phyloP scores from a whole-genome alignment of 2,797 vertebrate species.

The Anabacerthia variegaticeps region DNA sequence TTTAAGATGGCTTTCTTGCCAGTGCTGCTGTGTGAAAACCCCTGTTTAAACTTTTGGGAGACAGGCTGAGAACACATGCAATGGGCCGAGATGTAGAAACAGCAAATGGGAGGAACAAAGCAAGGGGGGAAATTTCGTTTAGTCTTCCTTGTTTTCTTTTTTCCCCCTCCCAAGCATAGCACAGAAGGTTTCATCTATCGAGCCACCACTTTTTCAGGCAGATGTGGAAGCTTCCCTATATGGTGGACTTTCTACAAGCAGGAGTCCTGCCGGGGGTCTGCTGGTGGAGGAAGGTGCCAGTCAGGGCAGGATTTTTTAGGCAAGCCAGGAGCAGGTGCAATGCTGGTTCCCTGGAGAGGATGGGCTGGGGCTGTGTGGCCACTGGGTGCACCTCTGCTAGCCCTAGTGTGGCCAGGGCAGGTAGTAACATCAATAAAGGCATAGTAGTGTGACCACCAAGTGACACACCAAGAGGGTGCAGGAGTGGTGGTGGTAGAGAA shows the following conservation, averaged over 20 bases:
- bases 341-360: background rate
- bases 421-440: background rate
- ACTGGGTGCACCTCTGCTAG: background rate
- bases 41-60: background rate
- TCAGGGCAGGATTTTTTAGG: background rate
- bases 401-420: background rate
- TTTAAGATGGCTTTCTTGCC: background rate
- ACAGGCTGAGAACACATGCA: background rate
- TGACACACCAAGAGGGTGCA: background rate
- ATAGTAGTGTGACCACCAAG: fast-evolving
- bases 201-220: background rate
- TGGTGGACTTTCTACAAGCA: background rate
- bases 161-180: background rate
- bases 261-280: background rate
- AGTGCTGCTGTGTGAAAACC: background rate
- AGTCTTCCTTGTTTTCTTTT: background rate
- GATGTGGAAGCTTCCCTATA: background rate
- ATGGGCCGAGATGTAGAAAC: background rate
- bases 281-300: background rate
- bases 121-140: background rate
- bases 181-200: background rate
- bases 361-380: background rate
- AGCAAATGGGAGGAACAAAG: background rate
- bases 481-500: background rate
- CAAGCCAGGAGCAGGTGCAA: fast-evolving